A percentile compares a stretch with the other conserved stretches of the same genome.
Evolutionary conservation across 2,797 vertebrate species (phyloP).

Genomic region (Darevskia nairensis): DNA sequence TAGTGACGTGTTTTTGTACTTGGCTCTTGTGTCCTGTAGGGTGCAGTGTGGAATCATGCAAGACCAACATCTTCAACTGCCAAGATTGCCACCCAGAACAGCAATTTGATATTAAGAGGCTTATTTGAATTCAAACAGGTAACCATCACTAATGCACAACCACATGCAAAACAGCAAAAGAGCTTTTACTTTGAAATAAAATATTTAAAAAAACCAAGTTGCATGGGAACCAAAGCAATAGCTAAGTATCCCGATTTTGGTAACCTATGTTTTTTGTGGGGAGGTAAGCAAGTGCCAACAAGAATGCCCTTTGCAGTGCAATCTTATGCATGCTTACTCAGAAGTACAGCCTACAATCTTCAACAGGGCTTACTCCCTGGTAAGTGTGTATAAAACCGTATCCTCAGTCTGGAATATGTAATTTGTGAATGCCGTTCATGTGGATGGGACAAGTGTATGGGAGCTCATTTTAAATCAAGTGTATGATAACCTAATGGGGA

Average conservation of each 20-base stretch:
- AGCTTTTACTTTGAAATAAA: not conserved
- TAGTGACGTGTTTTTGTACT: not conserved
- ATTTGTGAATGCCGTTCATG: not conserved
- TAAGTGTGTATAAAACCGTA: not conserved
- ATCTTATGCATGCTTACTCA: not conserved
- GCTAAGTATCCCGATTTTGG: not conserved
- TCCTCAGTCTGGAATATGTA: not conserved
- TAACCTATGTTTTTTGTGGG: not conserved
- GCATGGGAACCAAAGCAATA: not conserved
- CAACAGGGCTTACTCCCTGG: not conserved
- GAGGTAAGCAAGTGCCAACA: not conserved
- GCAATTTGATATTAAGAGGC: not conserved
- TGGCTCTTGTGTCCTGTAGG: constrained; percentile 35
- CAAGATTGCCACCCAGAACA: constrained; percentile 16
- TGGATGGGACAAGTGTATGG: no score
- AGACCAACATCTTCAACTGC: constrained; percentile 7
- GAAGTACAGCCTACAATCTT: not conserved
- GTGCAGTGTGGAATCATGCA: constrained; percentile 64
- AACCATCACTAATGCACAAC: constrained; percentile 36
- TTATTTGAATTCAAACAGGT: constrained; percentile 39
- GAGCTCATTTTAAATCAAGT: no score
- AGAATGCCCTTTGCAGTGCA: not conserved
- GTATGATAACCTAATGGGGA: no score
- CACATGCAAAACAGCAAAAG: fast-evolving
- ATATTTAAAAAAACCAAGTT: no score